These are phyloP conservation scores for Lasioglossum leucozonium DNA, from an alignment of 2,888 invertebrate species.

Conservation along the genomic window DNA sequence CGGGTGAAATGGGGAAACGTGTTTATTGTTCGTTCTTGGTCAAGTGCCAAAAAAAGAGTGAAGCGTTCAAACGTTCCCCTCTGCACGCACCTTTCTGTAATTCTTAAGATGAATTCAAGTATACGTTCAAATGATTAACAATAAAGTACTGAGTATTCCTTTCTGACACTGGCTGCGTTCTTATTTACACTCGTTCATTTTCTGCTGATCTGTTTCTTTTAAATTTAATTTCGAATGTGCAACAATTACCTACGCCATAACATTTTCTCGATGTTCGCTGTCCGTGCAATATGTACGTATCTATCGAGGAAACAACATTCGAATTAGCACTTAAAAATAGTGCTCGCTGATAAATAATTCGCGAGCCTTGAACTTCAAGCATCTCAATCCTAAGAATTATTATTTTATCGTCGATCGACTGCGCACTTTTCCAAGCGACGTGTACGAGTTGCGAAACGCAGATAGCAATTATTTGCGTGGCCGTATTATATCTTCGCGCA, in stretches of 20 bases:
- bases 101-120: slow-evolving; percentile 64
- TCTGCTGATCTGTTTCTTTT: not conserved
- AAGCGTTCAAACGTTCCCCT: slow-evolving; percentile 62
- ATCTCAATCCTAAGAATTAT: not conserved
- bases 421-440: not conserved
- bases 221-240: no score
- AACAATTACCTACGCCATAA: no score
- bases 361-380: not conserved
- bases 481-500: not conserved
- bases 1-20: slow-evolving; percentile 9
- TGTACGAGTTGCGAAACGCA: not conserved
- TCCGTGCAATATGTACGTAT: no score
- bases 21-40: slow-evolving; percentile 48
- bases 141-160: slow-evolving; percentile 66
- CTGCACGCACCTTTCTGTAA: slow-evolving; percentile 63
- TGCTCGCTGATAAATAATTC: not conserved
- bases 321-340: not conserved
- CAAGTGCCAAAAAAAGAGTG: slow-evolving; percentile 62
- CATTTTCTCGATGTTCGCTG: no score
- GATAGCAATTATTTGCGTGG: not conserved
- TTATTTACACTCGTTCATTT: not conserved
- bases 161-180: slow-evolving; percentile 50
- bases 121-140: slow-evolving; percentile 66
- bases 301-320: no score
- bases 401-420: not conserved